Base-by-base conservation (phyloP, 2,113 vertebrate species). In the Himantopus leucocephalus region DNA sequence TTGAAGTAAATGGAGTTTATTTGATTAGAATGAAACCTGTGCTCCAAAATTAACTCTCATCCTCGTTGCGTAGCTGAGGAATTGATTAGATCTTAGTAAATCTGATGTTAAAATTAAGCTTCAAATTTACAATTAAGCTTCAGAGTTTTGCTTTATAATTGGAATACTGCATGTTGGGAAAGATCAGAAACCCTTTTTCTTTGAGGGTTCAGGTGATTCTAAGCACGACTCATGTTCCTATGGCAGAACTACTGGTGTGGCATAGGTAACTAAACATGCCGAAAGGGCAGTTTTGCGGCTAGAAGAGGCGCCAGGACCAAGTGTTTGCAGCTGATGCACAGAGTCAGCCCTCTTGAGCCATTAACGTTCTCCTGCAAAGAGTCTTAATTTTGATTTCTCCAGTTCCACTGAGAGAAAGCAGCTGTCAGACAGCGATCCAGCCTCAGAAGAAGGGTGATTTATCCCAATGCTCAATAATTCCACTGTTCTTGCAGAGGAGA, bases 1-100 rank as follows among this genome's bases (percentile, higher is more conserved):
- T 87, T 94, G 80, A 94, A 96, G 87, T 93, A 89, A 95, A 96
- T 88, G 77, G 82, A 35, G 39, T 85, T 96, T 92, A 91, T 85
- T 94, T 94, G 83, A 85, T 95, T 92, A 77, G 86, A 88, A 85
- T 88, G 80, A 94, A 96, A 90, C 84, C 74, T 79, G 23, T 87
- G 43, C 56, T 90, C 78, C 85, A 86, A 41, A 96, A 93, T 95
- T 94, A 88, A 80, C 55, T 85, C 59, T 35, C 47, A 55, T 75
- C 48, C 24, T 95, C 9, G 6, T 83, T 81, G 39, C 3, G 1
- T 66, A 70, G 56, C 79, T 52, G 37, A 90, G 74, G 62, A 94
- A 80, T 87, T 95, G 47, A 96, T 97, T 94, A 85, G 72, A 64
- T 93, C 68, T 93, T 71, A 58, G 78, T 93, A 94, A 95, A 82